Evolutionary conservation across 1,140 invertebrate species (phyloP), one percentile per base, ranked within the genome.

Genomic region (Drosophila melanogaster): DNA sequence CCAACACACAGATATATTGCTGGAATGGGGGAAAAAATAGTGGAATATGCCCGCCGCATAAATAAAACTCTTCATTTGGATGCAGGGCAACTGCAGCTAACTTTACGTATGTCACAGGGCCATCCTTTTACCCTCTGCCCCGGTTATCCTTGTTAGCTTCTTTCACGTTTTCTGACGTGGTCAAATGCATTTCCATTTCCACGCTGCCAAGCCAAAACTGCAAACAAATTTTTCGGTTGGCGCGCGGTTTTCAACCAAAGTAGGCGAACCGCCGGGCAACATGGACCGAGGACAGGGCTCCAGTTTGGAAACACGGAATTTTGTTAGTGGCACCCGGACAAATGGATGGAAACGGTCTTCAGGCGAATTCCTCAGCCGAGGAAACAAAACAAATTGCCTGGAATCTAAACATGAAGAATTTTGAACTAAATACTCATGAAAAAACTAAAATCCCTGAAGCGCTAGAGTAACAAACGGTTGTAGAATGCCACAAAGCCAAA

Each of bases 181-280:
- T 78, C 79, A 81, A 81, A 77, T 73, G 79, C 79, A 77, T 81
- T 81, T 78, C 50, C 77, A 79, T 51, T 51, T 79, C 54, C 54
- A 78, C 70, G 70, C 58, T 59, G 26, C 40, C 47, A 53, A 30
- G 65, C 65, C 74, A 51, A 61, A 77, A 79, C 76, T 65, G 71
- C 74, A 81, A 81, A 73, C 60, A 81, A 76, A 62, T 73, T 81
- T 64, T 73, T 58, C 55, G 77, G 56, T 64, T 61, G 51, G 19
- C 51, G 35, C 51, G 61, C 57, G 77, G 60, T 70, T 66, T 72
- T 62, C 54, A 47, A 56, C 57, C 46, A 58, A 38, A 43, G 26
- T 46, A 15, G 26, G 40, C 5, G 4, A 41, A 61, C 58, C 58
- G 17, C 43, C 19, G 43, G 56, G 35, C 12, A 41, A 55, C 26